phyloP scores from a whole-genome alignment of 2,797 vertebrate species.

The Melanotaenia trifasciata region DNA sequence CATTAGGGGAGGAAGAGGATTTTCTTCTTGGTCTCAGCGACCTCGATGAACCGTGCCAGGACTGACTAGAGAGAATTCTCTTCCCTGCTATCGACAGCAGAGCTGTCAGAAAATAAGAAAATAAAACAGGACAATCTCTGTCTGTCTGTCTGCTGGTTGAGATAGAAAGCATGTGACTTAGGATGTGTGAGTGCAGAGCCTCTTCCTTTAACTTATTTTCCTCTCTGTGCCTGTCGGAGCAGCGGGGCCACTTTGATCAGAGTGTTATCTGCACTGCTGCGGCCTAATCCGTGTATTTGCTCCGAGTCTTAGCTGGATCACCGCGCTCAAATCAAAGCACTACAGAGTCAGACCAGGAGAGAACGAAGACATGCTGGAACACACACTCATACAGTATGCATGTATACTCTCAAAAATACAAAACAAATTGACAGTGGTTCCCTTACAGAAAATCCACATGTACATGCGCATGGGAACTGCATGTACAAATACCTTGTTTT shows the following conservation, averaged over 20 bases:
- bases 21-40: slow-evolving; percentile 65
- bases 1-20: slow-evolving; percentile 63
- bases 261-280: slow-evolving; percentile 82
- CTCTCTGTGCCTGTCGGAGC: slow-evolving; percentile 77
- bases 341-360: slow-evolving; percentile 77
- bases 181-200: slow-evolving; percentile 45
- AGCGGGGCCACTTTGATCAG: slow-evolving; percentile 85
- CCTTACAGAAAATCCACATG: no score
- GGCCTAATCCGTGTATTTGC: slow-evolving; percentile 86
- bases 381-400: slow-evolving; percentile 66
- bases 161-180: slow-evolving; percentile 70
- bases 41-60: slow-evolving; percentile 59
- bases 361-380: slow-evolving; percentile 70
- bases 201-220: slow-evolving; percentile 81
- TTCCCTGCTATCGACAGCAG: slow-evolving; percentile 68
- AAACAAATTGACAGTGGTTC: slow-evolving; percentile 1
- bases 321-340: slow-evolving; percentile 84
- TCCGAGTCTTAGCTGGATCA: slow-evolving; percentile 85
- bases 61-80: slow-evolving; percentile 75
- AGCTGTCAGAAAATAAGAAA: slow-evolving; percentile 70
- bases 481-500: no score
- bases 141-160: slow-evolving; percentile 61
- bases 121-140: slow-evolving; percentile 74
- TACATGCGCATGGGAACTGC: no score
- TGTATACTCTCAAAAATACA: slow-evolving; percentile 42